phyloP scores from a whole-genome alignment of 1,140 invertebrate species.

The Maconellicoccus hirsutus region DNA sequence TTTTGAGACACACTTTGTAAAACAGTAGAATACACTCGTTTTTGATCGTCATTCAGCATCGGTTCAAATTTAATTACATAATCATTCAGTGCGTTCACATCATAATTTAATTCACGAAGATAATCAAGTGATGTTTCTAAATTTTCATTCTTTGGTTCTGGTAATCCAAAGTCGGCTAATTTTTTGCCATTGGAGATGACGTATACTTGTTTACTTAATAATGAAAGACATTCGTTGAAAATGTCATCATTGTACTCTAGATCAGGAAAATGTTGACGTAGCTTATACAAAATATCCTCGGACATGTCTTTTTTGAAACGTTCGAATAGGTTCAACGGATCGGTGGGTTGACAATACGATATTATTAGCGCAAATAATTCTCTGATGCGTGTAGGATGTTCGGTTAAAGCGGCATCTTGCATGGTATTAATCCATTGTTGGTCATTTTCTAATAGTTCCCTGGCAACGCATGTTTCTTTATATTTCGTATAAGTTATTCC shows the following conservation, averaged over 20 bases:
- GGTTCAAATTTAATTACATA: background rate
- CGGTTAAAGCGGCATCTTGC: too few relatives aligned
- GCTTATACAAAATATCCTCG: slow-evolving; percentile 31
- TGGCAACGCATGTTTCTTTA: background rate
- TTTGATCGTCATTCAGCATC: background rate
- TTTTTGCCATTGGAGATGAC: background rate
- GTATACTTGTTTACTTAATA: background rate
- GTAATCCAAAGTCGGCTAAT: background rate
- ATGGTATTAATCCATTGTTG: background rate
- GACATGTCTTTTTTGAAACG: slow-evolving; percentile 33
- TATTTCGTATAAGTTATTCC: background rate
- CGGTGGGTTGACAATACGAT: too few relatives aligned
- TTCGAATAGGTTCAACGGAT: slow-evolving; percentile 33
- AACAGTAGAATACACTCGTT: background rate
- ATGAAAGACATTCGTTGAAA: too few relatives aligned
- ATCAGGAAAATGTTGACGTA: too few relatives aligned
- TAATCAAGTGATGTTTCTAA: slow-evolving; percentile 27
- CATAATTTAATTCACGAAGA: too few relatives aligned
- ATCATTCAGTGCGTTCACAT: slow-evolving; percentile 28
- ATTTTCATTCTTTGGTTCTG: background rate
- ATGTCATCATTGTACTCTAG: too few relatives aligned
- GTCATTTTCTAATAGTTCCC: background rate
- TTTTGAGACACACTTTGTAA: background rate
- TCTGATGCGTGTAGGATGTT: too few relatives aligned
- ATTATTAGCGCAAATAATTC: too few relatives aligned